Base-by-base conservation (phyloP, 2,113 vertebrate species). In the Naja naja region DNA sequence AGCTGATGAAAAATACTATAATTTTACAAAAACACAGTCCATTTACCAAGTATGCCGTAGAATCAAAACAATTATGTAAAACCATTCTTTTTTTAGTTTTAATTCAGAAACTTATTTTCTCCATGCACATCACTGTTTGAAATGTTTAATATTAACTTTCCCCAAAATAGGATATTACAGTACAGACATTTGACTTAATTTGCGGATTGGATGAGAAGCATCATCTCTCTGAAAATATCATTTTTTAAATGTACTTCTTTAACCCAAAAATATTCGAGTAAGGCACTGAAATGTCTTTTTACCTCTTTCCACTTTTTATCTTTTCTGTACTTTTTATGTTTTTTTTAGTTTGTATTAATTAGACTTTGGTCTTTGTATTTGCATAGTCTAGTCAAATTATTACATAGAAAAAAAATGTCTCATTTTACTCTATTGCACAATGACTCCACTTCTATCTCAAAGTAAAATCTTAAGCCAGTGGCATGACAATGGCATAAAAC, bases 401-500 rank as follows among this genome's bases (percentile, higher is more conserved):
- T 64, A 69, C n/a, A 69, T 34, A 69, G 30, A 34, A 34, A 69
- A 60, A 86, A 93, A 49, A 12, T n/a, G 39, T 85, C 18, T 52
- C 74, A 85, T 18, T 53, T 43, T 56, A n/a, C n/a, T 5, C 55
- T 25, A 30, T 14, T 23, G 47, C 45, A 30, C 39, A 88, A 27
- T 27, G n/a, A 69, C 7, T 53, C 25, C 92, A 94, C 91, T 87
- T 89, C 91, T 94, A 87, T 94, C 60, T 25, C 89, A 94, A 91
- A 53, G 10, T 18, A 9, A 18, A 94, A 92, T 92, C 95, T 81
- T 94, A 95, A 95, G 93, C 92, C 49, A 93, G 11, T 90, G 34
- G n/a, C 10, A 93, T 90, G 85, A 22, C n/a, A 52, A 87, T 96
- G 94, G 81, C 94, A 56, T 95, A 96, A 96, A 95, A 95, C 9